Evolutionary conservation across 1,140 invertebrate genomes (phyloP), one percentile per base, ranked within the genome.

Genomic region (Hylaeus anthracinus): DNA sequence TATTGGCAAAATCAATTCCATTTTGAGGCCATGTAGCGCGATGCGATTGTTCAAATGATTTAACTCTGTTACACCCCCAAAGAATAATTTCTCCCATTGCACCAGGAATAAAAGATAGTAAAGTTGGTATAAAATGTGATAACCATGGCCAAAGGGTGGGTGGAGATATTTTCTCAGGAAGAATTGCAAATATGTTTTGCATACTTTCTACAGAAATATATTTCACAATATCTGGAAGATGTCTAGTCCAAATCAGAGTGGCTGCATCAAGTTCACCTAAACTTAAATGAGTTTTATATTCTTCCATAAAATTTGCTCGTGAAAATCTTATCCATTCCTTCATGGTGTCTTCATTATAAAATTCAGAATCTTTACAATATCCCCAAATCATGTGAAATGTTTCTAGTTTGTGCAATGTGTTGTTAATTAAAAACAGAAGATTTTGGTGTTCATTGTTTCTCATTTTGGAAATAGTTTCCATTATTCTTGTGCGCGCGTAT

Each of bases 301-400:
- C 88, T 39, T 90, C 58, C 39, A 91, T 83, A 55, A 92, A 90
- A 77, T 92, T 84, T 6, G 79, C 76, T 48, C 83, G 79, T 12
- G 89, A 90, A 87, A 93, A 93, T 80, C 76, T 81, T 15, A 88
- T 82, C 92, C 92, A 93, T 41, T 91, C 83, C 39, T 90, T 85
- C 0, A 89, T 86, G 64, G 66, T 61, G 41, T 87, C 71, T 5
- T 86, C 73, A 45, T 79, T 48, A 3, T 72, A 79, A 15, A 39
- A 73, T 51, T 81, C 41, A 66, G 51, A 56, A 67, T 51, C 2
- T 15, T 60, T 73, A n/a, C 53, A 8, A 9, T 74, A 55, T 41
- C 64, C 80, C 61, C 86, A 79, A 51, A 93, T 89, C 37, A 91
- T 84, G 74, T 91, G 86, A 66, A 92, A 92, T 55, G 90, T 91